Base-by-base conservation (phyloP, 2,797 vertebrate genomes). In the Characodon lateralis region DNA sequence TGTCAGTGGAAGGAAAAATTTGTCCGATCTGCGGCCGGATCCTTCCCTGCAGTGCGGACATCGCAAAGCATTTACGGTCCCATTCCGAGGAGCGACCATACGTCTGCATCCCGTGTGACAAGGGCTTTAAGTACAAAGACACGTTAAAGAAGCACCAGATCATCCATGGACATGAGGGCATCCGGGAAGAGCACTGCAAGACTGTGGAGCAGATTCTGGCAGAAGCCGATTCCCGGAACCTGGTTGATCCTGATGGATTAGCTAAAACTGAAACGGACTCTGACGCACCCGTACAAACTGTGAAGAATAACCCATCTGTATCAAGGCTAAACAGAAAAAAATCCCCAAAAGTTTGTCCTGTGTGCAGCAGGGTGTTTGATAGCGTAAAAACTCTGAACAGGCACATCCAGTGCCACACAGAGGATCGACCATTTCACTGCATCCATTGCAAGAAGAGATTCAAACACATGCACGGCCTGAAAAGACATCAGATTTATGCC, bases 141-240 rank as follows among this genome's bases (percentile, higher is more conserved):
- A 94, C 94, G 0, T 8, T 95, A 72, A 95, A 94, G 85, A 95
- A 95, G 85, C 94, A 95, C 56, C 94, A 95, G 87, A 92, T 94
- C 20, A 95, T 95, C 39, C 93, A 94, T 39, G 91, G 93, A 0
- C 94, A 95, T 39, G 93, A 95, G 72, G 94, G 94, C 0, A 84
- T 93, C 71, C 61, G 90, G 1, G 93, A 94, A 83, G 93, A 95
- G 28, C 71, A 90, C 80, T 90, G 88, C 83, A 94, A 94, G 82
- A 87, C 88, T 0, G 83, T 93, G 77, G 93, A 93, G 3, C 80
- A 95, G 91, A 94, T 94, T 12, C 28, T 94, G 78, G 92, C 93
- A 0, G 91, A 94, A 35, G 93, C 88, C 0, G 92, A 90, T 39
- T 6, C 74, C 4, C 87, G 83, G 5, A 80, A 73, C 1, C 76